Evolutionary conservation across 2,113 vertebrate species (phyloP), one percentile per base, ranked within the genome.

Genomic region (Acinonyx jubatus): DNA sequence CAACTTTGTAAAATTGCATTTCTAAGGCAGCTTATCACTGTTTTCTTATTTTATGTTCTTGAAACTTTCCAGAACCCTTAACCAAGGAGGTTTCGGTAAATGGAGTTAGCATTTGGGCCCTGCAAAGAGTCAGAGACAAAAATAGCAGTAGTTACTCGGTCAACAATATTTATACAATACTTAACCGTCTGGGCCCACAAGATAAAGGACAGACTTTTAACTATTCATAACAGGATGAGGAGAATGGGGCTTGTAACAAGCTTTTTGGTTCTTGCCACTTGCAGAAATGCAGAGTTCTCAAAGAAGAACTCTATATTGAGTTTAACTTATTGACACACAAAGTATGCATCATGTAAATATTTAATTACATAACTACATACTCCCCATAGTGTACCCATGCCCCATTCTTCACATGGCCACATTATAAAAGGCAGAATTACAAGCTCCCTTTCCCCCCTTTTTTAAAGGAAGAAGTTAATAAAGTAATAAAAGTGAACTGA

Each of bases 31-130:
- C 95, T 89, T 89, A 83, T 96, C 95, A 96, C 90, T 92, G 48
- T 65, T 86, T 82, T 96, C 18, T 96, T 45, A 84, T 74, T 89
- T 41, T 83, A 96, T 80, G 87, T 23, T 69, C 89, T 94, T 97
- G 95, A 98, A 94, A 92, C 18, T 95, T 97, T 95, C 97, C 97
- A 97, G 97, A 97, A 91, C 93, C 45, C 36, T 84, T 82, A 76
- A 74, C 82, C 41, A 48, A 84, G 68, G 14, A 73, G 41, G 3
- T 55, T 94, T 96, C 55, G n/a, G 78, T 74, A 96, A 93, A 89
- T 38, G 52, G 79, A 79, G 38, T 86, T 92, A 94, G 66, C 25
- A 23, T 89, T 86, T 74, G 73, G 12, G 15, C 29, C 38, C 69
- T 73, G 65, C 50, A 87, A 92, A 95, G 86, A 95, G 52, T 84